Conservation (phyloP, 2,888 invertebrate species). For the Mantis religiosa region DNA sequence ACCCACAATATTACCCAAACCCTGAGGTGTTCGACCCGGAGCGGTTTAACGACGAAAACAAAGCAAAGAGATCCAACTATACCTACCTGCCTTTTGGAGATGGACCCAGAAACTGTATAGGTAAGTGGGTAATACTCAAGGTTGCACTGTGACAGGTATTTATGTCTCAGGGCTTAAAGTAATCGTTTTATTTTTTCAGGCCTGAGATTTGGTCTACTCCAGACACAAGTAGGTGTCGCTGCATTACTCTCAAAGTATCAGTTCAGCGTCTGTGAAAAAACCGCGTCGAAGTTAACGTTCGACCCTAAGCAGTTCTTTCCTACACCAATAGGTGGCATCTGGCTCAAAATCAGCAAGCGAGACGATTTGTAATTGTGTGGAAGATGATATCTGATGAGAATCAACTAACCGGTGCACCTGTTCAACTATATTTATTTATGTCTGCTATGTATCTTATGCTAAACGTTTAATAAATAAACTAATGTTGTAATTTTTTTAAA, state of each 20-base stretch:
- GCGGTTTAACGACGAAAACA: not conserved
- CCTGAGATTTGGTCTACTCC: constrained; percentile 13
- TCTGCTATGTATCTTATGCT: too few relatives aligned
- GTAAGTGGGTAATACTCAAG: too few relatives aligned
- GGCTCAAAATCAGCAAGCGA: not conserved
- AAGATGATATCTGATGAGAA: too few relatives aligned
- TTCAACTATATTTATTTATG: too few relatives aligned
- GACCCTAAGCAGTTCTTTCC: not conserved
- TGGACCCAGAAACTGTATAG: too few relatives aligned
- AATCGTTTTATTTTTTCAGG: not conserved
- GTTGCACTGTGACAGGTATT: too few relatives aligned
- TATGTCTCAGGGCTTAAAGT: too few relatives aligned
- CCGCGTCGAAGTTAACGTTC: not conserved
- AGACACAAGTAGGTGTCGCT: constrained; percentile 6
- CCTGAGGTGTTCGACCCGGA: constrained; percentile 1
- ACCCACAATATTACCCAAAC: constrained; percentile 3
- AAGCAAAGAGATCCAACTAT: too few relatives aligned
- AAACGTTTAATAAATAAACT: too few relatives aligned
- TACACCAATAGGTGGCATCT: not conserved
- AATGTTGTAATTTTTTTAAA: too few relatives aligned
- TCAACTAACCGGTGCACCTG: too few relatives aligned
- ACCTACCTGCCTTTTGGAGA: too few relatives aligned
- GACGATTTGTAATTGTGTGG: not conserved
- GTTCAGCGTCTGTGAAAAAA: not conserved
- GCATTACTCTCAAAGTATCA: not conserved